Base-by-base conservation (phyloP, 2,797 vertebrate genomes). In the Pogoniulus pusillus region DNA sequence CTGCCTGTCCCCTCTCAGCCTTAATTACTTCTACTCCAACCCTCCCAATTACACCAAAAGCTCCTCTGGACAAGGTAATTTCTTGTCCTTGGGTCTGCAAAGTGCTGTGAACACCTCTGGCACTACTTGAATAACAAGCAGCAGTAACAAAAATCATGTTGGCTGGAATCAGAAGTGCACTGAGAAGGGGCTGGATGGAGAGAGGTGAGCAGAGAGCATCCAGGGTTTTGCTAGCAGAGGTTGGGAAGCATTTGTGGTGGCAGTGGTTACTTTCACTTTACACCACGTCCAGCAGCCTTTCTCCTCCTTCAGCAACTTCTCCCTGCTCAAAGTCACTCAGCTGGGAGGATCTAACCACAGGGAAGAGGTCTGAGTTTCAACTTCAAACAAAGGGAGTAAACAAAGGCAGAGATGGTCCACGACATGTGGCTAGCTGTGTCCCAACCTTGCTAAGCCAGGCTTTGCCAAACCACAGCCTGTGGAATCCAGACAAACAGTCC, bases 281-380 rank as follows among this genome's bases (percentile, higher is more conserved):
- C 49, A 4, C 80, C 49, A 7, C 29, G 4, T 92, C 89, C 90
- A 90, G 89, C 72, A 91, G 86, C 87, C 58, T 59, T 83, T 89
- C 78, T 51, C 92, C 68, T 92, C 89, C 78, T 80, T 54, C 24
- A 86, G 90, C 83, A 92, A 94, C 89, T 86, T 72, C 89, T 49
- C 86, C 41, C 29, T 32, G 75, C 71, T 74, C 9, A 32, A 78
- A 81, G 74, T 69, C 24, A 29, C 78, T 72, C 7, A 34, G 81
- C 81, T 43, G 71, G 54, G 72, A 92, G 68, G 85, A 34, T 53
- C 72, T 71, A 87, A 93, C 89, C 87, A 69, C 95, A 88, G 89
- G 72, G 91, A 72, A 82, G 47, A 89, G 85, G 69, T 34, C 32
- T 73, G 66, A 23, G 66, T 78, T 85, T 78, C 89, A 82, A 77